Percentiles rank a stretch among this genome's conserved stretches.
Evolutionary conservation across 2,797 vertebrate genomes (phyloP).

Genomic region (Pangasius sanitwongsei): DNA sequence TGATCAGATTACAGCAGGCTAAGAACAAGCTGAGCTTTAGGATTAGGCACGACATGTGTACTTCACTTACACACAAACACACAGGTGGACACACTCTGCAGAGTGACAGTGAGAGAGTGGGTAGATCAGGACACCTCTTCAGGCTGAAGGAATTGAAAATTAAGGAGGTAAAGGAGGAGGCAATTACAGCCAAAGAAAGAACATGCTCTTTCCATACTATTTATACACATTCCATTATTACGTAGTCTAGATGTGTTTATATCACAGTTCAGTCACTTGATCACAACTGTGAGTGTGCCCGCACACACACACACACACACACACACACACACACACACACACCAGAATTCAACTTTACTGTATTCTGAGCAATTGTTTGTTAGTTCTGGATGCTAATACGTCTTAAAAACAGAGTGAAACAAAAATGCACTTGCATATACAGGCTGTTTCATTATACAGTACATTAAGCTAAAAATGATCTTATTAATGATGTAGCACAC

Average conservation of each 20-base stretch:
- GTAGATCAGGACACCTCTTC: background rate
- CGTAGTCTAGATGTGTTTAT: constrained; percentile 40
- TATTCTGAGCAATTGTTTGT: constrained; percentile 2
- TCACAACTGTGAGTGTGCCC: constrained; percentile 35
- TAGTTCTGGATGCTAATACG: background rate
- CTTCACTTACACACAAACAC: constrained; percentile 7
- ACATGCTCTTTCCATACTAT: background rate
- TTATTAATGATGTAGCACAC: background rate
- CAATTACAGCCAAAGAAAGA: background rate
- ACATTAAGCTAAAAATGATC: background rate
- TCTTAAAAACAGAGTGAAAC: background rate
- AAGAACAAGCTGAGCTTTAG: constrained; percentile 32
- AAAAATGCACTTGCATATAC: background rate
- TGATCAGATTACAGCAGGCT: constrained; percentile 41
- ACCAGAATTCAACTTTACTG: background rate
- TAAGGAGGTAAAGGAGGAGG: background rate
- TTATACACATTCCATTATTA: background rate
- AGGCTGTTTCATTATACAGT: background rate
- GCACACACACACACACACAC: background rate
- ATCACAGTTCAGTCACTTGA: constrained; percentile 44
- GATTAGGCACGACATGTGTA: background rate
- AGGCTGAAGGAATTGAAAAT: background rate
- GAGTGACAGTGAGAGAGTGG: background rate
- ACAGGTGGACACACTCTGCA: constrained; percentile 14
- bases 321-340: background rate